These are phyloP conservation scores for Sorex araneus DNA, from an alignment of 2,113 vertebrate genomes.

Conservation along the genomic window DNA sequence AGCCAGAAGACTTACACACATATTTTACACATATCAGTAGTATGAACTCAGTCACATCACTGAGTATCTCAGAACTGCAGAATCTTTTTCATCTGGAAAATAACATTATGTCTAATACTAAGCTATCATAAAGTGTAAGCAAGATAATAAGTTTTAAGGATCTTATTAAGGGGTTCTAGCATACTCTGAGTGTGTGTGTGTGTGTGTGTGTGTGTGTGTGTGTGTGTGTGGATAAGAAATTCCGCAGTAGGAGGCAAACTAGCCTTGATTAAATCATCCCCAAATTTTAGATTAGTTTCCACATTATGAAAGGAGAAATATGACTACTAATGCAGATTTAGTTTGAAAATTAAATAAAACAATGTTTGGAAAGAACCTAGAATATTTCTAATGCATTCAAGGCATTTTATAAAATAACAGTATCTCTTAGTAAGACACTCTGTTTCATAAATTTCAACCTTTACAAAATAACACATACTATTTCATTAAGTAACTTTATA, in stretches of 20 bases:
- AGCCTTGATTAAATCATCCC: not conserved
- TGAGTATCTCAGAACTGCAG: not conserved
- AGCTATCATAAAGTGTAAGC: not conserved
- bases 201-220: too few relatives aligned
- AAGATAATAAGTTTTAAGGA: not conserved
- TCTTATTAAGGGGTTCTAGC: not conserved
- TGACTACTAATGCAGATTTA: not conserved
- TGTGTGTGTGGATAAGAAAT: not conserved
- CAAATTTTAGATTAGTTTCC: slow-evolving; percentile 24
- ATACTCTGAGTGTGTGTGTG: not conserved
- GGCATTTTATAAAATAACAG: slow-evolving; percentile 14
- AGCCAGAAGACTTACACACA: not conserved
- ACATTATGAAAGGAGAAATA: not conserved
- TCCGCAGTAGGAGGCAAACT: not conserved
- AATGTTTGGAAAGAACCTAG: not conserved
- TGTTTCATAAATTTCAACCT: not conserved
- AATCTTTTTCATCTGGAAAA: not conserved
- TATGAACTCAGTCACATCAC: not conserved
- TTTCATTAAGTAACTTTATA: not conserved
- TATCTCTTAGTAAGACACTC: not conserved
- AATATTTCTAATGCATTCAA: not conserved
- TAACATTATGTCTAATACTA: not conserved
- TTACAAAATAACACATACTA: not conserved
- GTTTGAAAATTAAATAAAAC: slow-evolving; percentile 4
- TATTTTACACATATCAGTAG: not conserved